phyloP scores from a whole-genome alignment of 2,113 vertebrate species.

The Galemys pyrenaicus region DNA sequence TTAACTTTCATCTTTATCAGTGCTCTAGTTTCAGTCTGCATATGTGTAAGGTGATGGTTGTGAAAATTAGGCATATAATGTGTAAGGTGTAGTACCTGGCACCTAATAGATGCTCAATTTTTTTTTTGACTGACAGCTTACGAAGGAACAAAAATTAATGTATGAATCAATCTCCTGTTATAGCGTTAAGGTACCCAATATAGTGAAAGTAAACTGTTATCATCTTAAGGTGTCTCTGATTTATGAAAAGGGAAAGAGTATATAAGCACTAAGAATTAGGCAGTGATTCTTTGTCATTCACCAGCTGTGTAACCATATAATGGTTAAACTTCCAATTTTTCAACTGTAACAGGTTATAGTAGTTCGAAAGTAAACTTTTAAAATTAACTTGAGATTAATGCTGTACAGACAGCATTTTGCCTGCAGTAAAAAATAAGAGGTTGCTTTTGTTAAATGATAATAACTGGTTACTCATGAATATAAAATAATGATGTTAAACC shows the following conservation, averaged over 20 bases:
- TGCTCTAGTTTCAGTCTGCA: neutral
- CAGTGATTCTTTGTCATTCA: neutral
- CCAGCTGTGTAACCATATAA: neutral
- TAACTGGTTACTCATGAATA: neutral
- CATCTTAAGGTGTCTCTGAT: neutral
- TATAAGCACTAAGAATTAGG: slow-evolving; percentile 23
- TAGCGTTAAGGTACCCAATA: neutral
- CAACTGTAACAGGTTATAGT: slow-evolving; percentile 6
- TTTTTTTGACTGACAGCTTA: neutral
- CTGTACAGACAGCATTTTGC: neutral
- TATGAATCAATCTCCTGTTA: neutral
- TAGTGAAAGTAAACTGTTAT: neutral
- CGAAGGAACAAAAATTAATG: neutral
- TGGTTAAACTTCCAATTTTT: slow-evolving; percentile 31
- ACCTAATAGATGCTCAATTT: neutral
- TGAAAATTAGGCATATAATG: neutral
- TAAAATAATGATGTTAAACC: slow-evolving; percentile 1
- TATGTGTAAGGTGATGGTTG: neutral
- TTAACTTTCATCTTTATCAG: neutral
- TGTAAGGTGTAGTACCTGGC: neutral
- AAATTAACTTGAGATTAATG: neutral
- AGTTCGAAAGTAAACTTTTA: slow-evolving; percentile 8
- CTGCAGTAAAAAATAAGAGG: slow-evolving; percentile 17
- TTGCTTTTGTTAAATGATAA: slow-evolving; percentile 2
- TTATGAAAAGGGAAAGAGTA: neutral